Evolutionary conservation across 2,888 invertebrate genomes (phyloP), one percentile per base, ranked within the genome.

Genomic region (Holacanthella duospinosa): DNA sequence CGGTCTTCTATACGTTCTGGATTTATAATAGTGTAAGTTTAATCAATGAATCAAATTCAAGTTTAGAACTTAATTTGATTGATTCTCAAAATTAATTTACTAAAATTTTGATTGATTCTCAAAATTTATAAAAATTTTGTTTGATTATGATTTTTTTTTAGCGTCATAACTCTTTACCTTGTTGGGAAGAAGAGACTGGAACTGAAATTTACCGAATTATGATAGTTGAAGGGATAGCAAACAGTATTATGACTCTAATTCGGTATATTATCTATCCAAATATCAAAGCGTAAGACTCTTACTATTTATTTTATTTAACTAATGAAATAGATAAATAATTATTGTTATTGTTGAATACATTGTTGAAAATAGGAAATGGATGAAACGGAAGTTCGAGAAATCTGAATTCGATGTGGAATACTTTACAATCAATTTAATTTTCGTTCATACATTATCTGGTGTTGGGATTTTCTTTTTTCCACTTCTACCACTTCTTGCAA

Each of bases 401-500:
- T 29, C 36, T 3, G 57, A 29, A 19, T 57, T 57, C 29, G 29
- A 29, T 24, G 57, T 57, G 6, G 57, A 57, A 21, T 4, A 27
- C 12, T 28, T 28, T 24, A 57, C n/a, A 4, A 3, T 57, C 12
- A 29, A 57, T 24, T 29, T 57, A 3, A 29, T 57, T 29, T 57
- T 57, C 29, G 29, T 57, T n/a, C 57, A 57, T 29, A 57, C 57
- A 21, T 12, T 57, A n/a, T 36, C 29, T n/a, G 29, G 57, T 19
- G 29, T 29, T 36, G 36, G 57, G n/a, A 29, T 21, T 4, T 36
- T 57, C 4, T 57, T 57, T 21, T 27, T 12, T 21, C 57, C 57
- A 3, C 24, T 57, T 28, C 57, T 57, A 4, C 27, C 29, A 9
- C 6, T 21, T 9, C 9, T 29, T 3, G 36, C 24, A 4, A 24